Base-by-base conservation (phyloP, 1,140 invertebrate genomes). In the Frieseomelitta varia region DNA sequence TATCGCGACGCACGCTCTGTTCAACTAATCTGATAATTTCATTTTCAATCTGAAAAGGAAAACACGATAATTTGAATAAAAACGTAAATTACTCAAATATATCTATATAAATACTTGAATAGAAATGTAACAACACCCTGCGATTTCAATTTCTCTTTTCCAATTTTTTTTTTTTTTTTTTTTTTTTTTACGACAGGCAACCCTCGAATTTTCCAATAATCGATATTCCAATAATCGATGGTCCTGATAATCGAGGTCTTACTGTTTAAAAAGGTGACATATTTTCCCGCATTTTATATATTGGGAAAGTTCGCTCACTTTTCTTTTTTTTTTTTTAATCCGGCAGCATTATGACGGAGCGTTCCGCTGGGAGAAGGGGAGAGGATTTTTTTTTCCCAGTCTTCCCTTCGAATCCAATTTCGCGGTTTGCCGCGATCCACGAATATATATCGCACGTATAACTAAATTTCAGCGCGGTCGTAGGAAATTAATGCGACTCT, bases 381-480 rank as follows among this genome's bases (percentile, higher is more conserved):
- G 0, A 6, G 39, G 8, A 8, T 47, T 47, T 56, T 79, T 30
- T 47, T 47, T n/a, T n/a, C n/a, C n/a, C 17, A 15, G 24, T 34
- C 51, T 68, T 39, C 21, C 15, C 65, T 19, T 69, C 65, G 65
- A 24, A 69, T 56, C 51, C 51, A 79, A 69, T 69, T 79, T 79
- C 65, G 77, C 65, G 47, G 47, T 68, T 79, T 55, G 6, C 47
- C 51, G 14, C 34, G 51, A 69, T 56, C 24, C 65, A 14, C 27
- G 65, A 79, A 79, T 78, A 78, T 78, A 78, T 78, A 78, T 78
- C 76, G 61, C n/a, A n/a, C 61, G 58, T 65, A n/a, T n/a, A 78
- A 67, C 61, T 78, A 78, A 78, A 78, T 65, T 67, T 78, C 61
- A 53, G 19, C 39, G 39, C 47, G 53, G 77, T 39, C 65, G 27